Evolutionary conservation across 2,888 invertebrate species (phyloP).

Genomic region (Lasioglossum villosulum): DNA sequence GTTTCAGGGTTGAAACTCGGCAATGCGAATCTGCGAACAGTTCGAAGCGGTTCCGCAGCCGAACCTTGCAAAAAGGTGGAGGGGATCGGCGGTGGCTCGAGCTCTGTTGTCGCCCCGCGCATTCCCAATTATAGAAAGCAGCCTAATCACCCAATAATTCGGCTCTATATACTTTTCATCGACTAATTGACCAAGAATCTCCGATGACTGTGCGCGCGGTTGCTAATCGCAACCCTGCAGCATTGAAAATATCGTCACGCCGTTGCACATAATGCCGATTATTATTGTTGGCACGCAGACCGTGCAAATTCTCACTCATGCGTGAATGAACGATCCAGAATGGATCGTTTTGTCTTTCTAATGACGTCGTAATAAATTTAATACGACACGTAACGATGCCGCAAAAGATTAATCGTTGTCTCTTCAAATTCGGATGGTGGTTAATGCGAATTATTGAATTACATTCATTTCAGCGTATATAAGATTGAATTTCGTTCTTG

Average conservation of each 20-base stretch:
- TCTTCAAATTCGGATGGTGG: neutral
- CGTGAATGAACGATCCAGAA: slow-evolving; percentile 13
- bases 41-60: slow-evolving; percentile 42
- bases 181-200: neutral
- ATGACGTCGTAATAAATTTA: neutral
- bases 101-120: slow-evolving; percentile 67
- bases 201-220: neutral
- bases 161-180: slow-evolving; percentile 31
- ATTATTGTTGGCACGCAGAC: slow-evolving; percentile 53
- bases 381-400: neutral
- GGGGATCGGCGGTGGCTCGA: slow-evolving; percentile 69
- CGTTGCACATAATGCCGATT: slow-evolving; percentile 21
- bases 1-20: slow-evolving; percentile 72
- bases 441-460: neutral
- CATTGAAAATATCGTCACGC: slow-evolving; percentile 21
- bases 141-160: slow-evolving; percentile 49
- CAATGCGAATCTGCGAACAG: slow-evolving; percentile 70
- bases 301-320: neutral
- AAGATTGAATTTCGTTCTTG: neutral
- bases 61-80: slow-evolving; percentile 57
- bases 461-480: neutral
- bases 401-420: neutral
- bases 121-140: slow-evolving; percentile 65
- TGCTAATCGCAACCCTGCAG: neutral
- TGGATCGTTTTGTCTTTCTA: neutral